Evolutionary conservation across 2,113 vertebrate species (phyloP).

Genomic region (Hipposideros armiger): DNA sequence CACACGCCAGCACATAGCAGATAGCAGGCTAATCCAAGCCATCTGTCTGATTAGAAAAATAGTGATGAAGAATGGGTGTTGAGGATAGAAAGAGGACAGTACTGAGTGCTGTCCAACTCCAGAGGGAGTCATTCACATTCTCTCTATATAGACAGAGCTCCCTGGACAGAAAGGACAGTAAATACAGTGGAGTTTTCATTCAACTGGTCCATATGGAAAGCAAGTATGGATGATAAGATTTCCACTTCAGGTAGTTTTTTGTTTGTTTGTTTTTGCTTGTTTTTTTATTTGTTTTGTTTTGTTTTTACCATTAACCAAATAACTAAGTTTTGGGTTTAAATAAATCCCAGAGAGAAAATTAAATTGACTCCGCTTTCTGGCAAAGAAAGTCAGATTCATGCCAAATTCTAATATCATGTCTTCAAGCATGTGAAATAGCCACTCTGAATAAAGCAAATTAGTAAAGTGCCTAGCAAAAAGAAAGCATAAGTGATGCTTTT

Average conservation of each 20-base stretch:
- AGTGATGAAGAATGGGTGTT: not conserved
- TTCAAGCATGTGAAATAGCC: not conserved
- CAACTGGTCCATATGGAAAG: not conserved
- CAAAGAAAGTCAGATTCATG: conserved; percentile 8
- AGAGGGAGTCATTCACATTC: not conserved
- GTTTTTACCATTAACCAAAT: conserved; percentile 54
- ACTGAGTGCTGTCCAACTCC: not conserved
- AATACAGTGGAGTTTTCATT: not conserved
- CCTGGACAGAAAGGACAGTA: not conserved
- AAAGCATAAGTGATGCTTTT: not conserved
- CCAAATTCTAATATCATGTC: conserved; percentile 45
- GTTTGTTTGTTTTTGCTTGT: no score
- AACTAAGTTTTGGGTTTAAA: conserved; percentile 55
- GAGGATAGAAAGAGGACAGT: not conserved
- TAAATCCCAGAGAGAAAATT: conserved; percentile 53
- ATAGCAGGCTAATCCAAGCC: not conserved
- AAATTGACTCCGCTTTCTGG: conserved; percentile 18
- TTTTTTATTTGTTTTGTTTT: no score
- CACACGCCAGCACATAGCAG: not conserved
- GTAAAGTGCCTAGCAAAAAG: not conserved
- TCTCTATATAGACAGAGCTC: not conserved
- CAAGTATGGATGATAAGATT: not conserved
- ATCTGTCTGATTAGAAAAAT: not conserved
- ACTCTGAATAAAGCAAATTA: conserved; percentile 31
- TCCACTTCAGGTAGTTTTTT: not conserved